These are phyloP conservation scores for Vespertilio murinus DNA, from an alignment of 2,797 vertebrate genomes.

Conservation along the genomic window DNA sequence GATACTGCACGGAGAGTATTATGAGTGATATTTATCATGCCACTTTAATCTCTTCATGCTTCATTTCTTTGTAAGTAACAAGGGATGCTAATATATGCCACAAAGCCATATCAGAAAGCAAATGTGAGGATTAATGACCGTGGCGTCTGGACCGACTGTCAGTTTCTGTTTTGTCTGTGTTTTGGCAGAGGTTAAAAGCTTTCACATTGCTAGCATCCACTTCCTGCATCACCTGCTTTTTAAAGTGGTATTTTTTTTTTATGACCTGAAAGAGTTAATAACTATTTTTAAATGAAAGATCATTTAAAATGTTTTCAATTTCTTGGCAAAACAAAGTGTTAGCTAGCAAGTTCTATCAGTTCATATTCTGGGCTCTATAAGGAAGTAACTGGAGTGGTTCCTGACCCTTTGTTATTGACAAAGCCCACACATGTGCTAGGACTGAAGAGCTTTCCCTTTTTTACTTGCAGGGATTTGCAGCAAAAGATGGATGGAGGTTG, in stretches of 20 bases:
- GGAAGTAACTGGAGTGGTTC: not conserved
- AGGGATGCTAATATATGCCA: not conserved
- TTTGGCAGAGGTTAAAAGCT: constrained; percentile 37
- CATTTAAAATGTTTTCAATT: constrained; percentile 45
- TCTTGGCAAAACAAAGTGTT: not conserved
- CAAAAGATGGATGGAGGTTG: not conserved
- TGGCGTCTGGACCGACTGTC: not conserved
- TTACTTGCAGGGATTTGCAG: not conserved
- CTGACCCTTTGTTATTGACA: not conserved
- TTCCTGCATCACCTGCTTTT: constrained; percentile 54
- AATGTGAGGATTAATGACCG: constrained; percentile 33
- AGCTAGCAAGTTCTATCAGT: not conserved
- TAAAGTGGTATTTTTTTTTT: constrained; percentile 47
- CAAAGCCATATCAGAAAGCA: constrained; percentile 30
- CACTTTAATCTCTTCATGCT: constrained; percentile 50
- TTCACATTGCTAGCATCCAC: constrained; percentile 31
- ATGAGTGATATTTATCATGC: not conserved
- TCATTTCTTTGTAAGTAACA: constrained; percentile 54
- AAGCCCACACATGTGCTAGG: not conserved
- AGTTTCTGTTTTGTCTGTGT: constrained; percentile 29
- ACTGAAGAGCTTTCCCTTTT: not conserved
- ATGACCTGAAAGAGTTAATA: constrained; percentile 59
- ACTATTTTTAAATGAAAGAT: constrained; percentile 61
- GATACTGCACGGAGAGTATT: not conserved
- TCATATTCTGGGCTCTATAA: not conserved